Evolutionary conservation across 2,888 invertebrate species (phyloP), one percentile per base, ranked within the genome.

Genomic region (Phaonia tiefii): DNA sequence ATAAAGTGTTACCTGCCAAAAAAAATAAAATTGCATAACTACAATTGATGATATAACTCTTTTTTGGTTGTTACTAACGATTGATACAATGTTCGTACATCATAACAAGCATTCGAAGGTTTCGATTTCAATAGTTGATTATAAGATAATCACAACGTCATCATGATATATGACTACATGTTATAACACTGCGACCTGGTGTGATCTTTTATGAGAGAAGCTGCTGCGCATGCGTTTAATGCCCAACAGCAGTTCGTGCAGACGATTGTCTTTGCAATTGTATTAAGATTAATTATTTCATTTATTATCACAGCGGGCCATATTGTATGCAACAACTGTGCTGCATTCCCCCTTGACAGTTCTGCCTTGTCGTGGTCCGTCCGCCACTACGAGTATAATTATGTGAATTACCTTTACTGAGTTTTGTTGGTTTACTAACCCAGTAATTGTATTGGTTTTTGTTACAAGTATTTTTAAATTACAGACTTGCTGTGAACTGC

Each of bases 231-330:
- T 26, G n/a, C n/a, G 39, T 39, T n/a, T 37, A 44, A 58, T 26
- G n/a, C 10, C 11, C 22, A n/a, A 22, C 44, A 11, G 7, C 49
- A 60, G 20, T 31, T 66, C 46, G 44, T 37, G 42, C 58, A 60
- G 2, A 44, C 44, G 11, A 26, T 31, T 8, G 39, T 51, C 67
- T n/a, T 44, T 49, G 31, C 75, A 79, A 69, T 72, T 69, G 63
- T 26, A 63, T 51, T 67, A n/a, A 72, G 67, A 78, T 73, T 54
- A 44, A 73, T 78, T 69, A 44, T 63, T 69, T 69, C 67, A 75
- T 63, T 65, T 60, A 56, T 56, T 75, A 69, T 63, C 39, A 75
- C 69, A 63, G n/a, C 67, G 75, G 66, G 58, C 60, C 58, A 70
- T 56, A 79, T 79, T 60, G 5, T 25, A 13, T 39, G 0, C 26